These are phyloP conservation scores for Diplosoma virens DNA, from an alignment of 23 tunicate genomes.

Conservation along the genomic window DNA sequence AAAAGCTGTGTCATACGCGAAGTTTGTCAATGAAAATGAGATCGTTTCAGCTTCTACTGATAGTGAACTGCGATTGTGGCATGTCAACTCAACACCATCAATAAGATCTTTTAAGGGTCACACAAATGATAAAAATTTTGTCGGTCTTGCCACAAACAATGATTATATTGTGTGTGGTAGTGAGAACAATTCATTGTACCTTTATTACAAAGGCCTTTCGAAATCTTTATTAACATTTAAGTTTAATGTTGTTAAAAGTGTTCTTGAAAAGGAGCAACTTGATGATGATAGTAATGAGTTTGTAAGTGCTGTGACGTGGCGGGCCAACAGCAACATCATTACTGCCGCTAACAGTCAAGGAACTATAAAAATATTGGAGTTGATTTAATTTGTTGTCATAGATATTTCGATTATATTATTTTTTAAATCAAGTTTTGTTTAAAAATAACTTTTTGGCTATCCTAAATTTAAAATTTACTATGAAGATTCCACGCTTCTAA, in stretches of 20 bases:
- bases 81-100: constrained; percentile 39
- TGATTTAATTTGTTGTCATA: no score
- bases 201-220: constrained; percentile 88
- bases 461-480: no score
- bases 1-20: constrained; percentile 97
- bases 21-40: constrained; percentile 77
- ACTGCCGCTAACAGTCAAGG: constrained; percentile 98
- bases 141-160: constrained; percentile 92
- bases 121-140: constrained; percentile 97
- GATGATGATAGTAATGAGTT: constrained; percentile 91
- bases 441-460: no score
- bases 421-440: no score
- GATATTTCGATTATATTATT: no score
- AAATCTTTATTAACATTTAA: constrained; percentile 76
- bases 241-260: constrained; percentile 89
- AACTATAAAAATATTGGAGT: constrained; percentile 88
- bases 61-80: constrained; percentile 89
- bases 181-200: constrained; percentile 89
- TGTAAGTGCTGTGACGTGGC: constrained; percentile 93
- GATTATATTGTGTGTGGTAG: constrained; percentile 97
- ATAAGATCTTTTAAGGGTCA: constrained; percentile 80
- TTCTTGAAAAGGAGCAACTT: constrained; percentile 52
- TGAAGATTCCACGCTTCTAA: no score
- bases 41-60: constrained; percentile 99
- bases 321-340: constrained; percentile 76